Conservation (phyloP, 1,140 invertebrate species). For the Sipha flava region DNA sequence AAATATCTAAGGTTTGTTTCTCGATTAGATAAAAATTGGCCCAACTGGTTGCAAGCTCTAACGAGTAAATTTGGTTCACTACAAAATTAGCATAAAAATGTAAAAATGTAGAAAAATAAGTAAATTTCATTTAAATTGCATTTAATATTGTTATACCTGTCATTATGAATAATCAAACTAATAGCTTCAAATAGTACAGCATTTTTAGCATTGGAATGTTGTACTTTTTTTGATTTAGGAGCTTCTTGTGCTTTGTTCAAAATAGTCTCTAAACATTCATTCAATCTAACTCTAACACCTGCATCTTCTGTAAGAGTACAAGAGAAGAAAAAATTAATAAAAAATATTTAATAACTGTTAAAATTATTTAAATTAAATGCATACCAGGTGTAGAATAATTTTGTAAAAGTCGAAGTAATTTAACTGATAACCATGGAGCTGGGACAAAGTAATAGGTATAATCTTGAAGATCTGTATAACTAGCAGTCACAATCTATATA, state of each 20-base stretch:
- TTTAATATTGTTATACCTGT: conserved; percentile 50
- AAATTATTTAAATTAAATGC: neutral
- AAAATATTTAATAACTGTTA: neutral
- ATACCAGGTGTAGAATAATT: conserved; percentile 94
- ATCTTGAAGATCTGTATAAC: conserved; percentile 96
- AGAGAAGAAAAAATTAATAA: neutral
- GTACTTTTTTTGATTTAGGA: conserved; percentile 99
- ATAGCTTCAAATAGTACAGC: conserved; percentile 99
- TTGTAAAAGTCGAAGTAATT: conserved; percentile 89
- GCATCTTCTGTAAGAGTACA: conserved; percentile 65
- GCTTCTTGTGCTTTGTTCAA: conserved; percentile 99
- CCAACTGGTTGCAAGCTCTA: conserved; percentile 95
- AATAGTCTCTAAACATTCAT: conserved; percentile 99
- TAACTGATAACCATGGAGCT: conserved; percentile 98
- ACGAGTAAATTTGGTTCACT: conserved; percentile 95
- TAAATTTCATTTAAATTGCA: neutral
- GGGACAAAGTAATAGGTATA: conserved; percentile 99
- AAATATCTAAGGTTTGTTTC: conserved; percentile 98
- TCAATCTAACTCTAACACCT: conserved; percentile 84
- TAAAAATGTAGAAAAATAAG: neutral
- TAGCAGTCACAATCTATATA: conserved; percentile 87
- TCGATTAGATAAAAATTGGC: conserved; percentile 95
- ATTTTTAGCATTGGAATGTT: conserved; percentile 99
- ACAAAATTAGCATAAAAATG: conserved; percentile 37
- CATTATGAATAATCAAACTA: conserved; percentile 98